Conservation (phyloP, 2,797 vertebrate genomes). For the Coregonus sp. region DNA sequence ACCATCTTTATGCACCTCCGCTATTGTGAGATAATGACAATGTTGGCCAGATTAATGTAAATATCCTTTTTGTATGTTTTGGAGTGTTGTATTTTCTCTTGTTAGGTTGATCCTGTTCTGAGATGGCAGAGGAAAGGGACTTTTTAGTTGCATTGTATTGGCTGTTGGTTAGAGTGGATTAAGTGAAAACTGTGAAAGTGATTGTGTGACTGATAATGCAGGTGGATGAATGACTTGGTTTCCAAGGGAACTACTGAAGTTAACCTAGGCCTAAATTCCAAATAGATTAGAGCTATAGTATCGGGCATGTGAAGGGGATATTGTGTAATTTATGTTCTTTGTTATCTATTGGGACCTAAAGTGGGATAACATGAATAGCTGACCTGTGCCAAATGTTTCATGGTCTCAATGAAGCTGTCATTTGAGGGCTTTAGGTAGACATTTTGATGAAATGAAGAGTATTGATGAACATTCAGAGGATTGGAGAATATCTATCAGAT, state of each 20-base stretch:
- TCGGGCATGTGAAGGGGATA: not conserved
- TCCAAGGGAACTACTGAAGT: not conserved
- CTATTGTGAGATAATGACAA: not conserved
- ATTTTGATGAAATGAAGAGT: not conserved
- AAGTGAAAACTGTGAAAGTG: not conserved
- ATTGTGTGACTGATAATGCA: not conserved
- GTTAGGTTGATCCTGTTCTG: constrained; percentile 2
- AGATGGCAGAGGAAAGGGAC: constrained; percentile 1
- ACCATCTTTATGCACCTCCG: no score
- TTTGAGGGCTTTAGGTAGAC: not conserved
- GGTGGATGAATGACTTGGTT: not conserved
- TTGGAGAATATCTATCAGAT: not conserved
- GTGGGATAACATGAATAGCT: constrained; percentile 7
- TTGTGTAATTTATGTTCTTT: not conserved
- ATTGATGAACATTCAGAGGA: not conserved
- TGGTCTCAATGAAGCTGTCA: not conserved
- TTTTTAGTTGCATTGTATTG: constrained; percentile 1
- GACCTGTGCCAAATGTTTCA: constrained; percentile 50
- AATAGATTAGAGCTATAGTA: not conserved
- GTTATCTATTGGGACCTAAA: not conserved
- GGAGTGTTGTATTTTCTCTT: constrained; percentile 9
- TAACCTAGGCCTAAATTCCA: not conserved
- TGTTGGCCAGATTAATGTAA: constrained; percentile 51
- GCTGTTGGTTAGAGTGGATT: constrained; percentile 26
- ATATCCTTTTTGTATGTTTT: constrained; percentile 15